Evolutionary conservation across 2,888 invertebrate species (phyloP).

Genomic region (Hipparchia semele): DNA sequence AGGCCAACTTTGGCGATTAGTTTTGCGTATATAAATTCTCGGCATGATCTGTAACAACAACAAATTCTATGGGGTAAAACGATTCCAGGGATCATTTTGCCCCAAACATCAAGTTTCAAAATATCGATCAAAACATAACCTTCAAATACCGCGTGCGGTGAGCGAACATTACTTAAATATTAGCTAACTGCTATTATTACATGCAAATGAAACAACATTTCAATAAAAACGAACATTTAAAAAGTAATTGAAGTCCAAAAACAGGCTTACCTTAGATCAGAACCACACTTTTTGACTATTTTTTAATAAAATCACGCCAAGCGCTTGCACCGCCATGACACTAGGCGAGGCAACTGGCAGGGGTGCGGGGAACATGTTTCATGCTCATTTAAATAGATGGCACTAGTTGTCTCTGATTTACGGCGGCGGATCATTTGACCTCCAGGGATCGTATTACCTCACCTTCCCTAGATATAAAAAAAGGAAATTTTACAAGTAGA

Average conservation of each 20-base stretch:
- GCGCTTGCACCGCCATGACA: not conserved
- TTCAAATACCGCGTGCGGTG: not conserved
- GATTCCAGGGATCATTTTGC: conserved; percentile 1
- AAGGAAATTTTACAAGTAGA: too few relatives aligned
- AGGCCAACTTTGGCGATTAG: conserved; percentile 28
- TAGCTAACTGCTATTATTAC: not conserved
- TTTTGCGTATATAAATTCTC: conserved; percentile 11
- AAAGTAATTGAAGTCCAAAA: not conserved
- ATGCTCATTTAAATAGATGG: not conserved
- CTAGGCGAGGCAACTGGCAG: not conserved
- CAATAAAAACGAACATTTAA: conserved; percentile 3
- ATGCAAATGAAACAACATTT: not conserved
- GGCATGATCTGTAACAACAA: conserved; percentile 1
- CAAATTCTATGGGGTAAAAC: not conserved
- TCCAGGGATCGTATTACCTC: conserved; percentile 11
- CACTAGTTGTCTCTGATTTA: not conserved
- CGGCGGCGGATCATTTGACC: conserved; percentile 6
- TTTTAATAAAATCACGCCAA: too few relatives aligned
- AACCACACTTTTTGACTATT: too few relatives aligned
- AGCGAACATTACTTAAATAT: not conserved
- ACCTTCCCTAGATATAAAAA: not conserved
- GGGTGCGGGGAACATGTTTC: not conserved
- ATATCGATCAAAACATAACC: conserved; percentile 1
- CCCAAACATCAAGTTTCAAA: not conserved
- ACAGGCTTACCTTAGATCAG: not conserved